Base-by-base conservation (phyloP, 2,888 invertebrate genomes). In the Theretra japonica region DNA sequence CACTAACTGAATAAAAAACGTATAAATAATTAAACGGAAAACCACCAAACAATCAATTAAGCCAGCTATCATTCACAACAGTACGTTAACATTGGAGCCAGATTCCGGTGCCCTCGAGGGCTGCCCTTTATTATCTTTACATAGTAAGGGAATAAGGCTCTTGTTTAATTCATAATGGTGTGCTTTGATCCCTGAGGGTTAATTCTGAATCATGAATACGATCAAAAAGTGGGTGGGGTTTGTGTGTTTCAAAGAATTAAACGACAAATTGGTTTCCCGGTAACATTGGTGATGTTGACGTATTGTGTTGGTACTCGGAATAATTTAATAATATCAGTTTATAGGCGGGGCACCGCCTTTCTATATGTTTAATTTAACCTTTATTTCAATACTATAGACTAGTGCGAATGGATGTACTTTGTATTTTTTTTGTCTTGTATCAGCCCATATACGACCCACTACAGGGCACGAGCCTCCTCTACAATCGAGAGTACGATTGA, bases 131-230 rank as follows among this genome's bases (percentile, higher is more conserved):
- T 68, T 70, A 70, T 70, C 73, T 70, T 57, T 70, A 68, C 62
- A 70, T 70, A 70, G 72, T 69, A 48, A 72, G 50, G 58, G 73
- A 70, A 65, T 71, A 70, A 70, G 50, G 70, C 59, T 68, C 70
- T 68, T 70, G 73, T 70, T 70, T 73, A 73, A 73, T 73, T 73
- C 59, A 73, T 73, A 69, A 70, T 56, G 70, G 68, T 41, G 56
- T 62, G 70, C 68, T 71, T 71, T 71, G 71, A 71, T 65, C 68
- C 71, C 57, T 25, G 23, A 41, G 68, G 65, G 48, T 65, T 68
- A 65, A 68, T 71, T 57, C 41, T 71, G 68, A 69, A 56, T 69
- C 56, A 56, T 65, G 48, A 70, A 62, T 62, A 62, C 53, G 50
- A 62, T 70, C 33, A 60, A 70, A 70, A 70, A 70, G 53, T 62